Base-by-base conservation (phyloP, 2,797 vertebrate species). In the Dromococcyx pavoninus region DNA sequence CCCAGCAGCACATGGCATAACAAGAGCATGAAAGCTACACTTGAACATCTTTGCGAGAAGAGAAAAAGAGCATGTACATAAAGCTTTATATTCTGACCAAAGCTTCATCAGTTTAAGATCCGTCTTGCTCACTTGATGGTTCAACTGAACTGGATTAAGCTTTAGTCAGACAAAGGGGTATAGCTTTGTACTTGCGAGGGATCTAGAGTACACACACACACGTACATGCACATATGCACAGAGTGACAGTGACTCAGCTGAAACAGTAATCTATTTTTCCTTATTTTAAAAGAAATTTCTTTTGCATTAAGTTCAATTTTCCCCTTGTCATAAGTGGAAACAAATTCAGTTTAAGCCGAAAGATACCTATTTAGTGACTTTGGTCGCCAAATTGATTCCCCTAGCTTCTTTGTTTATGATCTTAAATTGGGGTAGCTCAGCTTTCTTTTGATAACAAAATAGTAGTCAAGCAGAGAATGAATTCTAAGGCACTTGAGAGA, bases 391-490 rank as follows among this genome's bases (percentile, higher is more conserved):
- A 88, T 86, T 64, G 87, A n/a, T 53, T 30, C 7, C 5, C 2
- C 1, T 19, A 71, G 16, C 7, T 64, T 87, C 74, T 92, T 91
- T 78, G 17, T 79, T 91, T 93, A 41, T 86, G 46, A 61, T 69
- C 48, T 71, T 72, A 44, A 79, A 56, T 27, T 17, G 28, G 5
- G 8, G 15, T 64, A 61, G 32, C 25, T 82, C 50, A 74, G 33
- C 24, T 54, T 86, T 89, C 60, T 79, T 95, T 60, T 71, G 41
- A 87, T 61, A 82, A 67, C 33, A 61, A 83, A 89, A 71, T 65
- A 16, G 22, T 85, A 92, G 84, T 65, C 72, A 94, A 91, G 57
- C 65, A 82, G 58, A 88, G 69, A 85, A 89, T 43, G 8, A 83
- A 75, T 86, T 91, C 43, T 92, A 78, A 89, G 35, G 67, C 56